Evolutionary conservation across 2,113 vertebrate genomes (phyloP).

Genomic region (Shinisaurus crocodilurus): DNA sequence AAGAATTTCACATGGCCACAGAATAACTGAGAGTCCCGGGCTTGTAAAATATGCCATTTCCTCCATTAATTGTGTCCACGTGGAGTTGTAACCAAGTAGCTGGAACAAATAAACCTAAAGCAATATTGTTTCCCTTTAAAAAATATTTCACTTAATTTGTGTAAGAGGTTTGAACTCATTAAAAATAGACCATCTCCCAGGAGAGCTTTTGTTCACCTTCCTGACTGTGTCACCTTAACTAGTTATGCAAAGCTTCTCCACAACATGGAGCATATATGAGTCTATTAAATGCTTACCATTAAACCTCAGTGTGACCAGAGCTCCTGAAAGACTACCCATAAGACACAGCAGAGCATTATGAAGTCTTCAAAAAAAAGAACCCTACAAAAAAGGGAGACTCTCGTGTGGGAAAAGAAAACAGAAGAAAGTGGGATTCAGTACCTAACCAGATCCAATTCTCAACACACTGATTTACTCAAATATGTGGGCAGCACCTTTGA

Average conservation of each 20-base stretch:
- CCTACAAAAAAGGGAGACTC: background rate
- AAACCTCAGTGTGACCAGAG: conserved; percentile 9
- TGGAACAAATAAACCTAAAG: conserved; percentile 85
- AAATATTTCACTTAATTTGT: conserved; percentile 83
- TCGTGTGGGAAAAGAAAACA: background rate
- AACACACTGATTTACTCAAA: background rate
- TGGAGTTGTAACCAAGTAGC: conserved; percentile 85
- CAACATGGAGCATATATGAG: conserved; percentile 21
- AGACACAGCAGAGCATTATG: background rate
- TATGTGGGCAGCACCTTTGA: background rate
- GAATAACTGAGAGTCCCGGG: conserved; percentile 75
- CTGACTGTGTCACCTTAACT: conserved; percentile 10
- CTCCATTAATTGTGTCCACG: conserved; percentile 83
- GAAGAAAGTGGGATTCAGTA: background rate
- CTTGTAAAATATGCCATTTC: conserved; percentile 86
- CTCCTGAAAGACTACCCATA: background rate
- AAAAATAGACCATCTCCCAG: conserved; percentile 65
- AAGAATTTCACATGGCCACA: conserved; percentile 80
- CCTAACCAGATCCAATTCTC: background rate
- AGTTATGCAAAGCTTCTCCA: conserved; percentile 24
- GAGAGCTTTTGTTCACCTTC: conserved; percentile 49
- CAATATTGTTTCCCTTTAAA: conserved; percentile 83
- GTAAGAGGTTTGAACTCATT: conserved; percentile 80
- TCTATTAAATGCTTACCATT: conserved; percentile 3
- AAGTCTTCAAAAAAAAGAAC: background rate